These are phyloP conservation scores for Psammodynastes pulverulentus DNA, from an alignment of 2,113 vertebrate genomes.

Conservation along the genomic window DNA sequence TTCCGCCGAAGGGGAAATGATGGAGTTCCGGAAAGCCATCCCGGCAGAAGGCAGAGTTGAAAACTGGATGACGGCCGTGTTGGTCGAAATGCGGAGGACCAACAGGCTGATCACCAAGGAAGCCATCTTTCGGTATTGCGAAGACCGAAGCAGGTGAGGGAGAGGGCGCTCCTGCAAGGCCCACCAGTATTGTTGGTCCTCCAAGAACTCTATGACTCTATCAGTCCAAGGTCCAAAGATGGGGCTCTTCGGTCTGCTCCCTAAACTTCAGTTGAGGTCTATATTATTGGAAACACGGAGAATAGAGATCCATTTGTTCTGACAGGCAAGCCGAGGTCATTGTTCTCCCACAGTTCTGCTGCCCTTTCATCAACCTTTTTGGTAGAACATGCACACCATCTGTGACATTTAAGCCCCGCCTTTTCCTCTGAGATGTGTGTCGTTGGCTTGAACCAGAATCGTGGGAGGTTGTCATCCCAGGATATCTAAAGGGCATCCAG, in stretches of 20 bases:
- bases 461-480: too few species aligned
- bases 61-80: conserved; percentile 89
- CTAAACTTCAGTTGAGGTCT: background rate
- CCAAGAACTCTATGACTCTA: background rate
- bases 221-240: background rate
- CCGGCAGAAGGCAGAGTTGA: conserved; percentile 86
- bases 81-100: conserved; percentile 86
- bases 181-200: background rate
- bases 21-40: conserved; percentile 79
- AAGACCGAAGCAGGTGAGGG: conserved; percentile 81
- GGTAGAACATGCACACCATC: too few species aligned
- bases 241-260: background rate
- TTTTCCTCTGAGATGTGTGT: too few species aligned
- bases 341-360: background rate
- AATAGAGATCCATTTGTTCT: background rate
- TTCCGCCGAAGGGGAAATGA: conserved; percentile 89
- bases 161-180: background rate
- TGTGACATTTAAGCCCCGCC: too few species aligned
- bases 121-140: conserved; percentile 88
- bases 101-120: conserved; percentile 94
- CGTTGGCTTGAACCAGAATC: too few species aligned
- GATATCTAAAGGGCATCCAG: too few species aligned
- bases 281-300: background rate
- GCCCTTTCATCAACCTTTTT: too few species aligned
- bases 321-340: background rate